These are phyloP conservation scores for Ursus arctos DNA, from an alignment of 2,113 vertebrate species.

Conservation along the genomic window DNA sequence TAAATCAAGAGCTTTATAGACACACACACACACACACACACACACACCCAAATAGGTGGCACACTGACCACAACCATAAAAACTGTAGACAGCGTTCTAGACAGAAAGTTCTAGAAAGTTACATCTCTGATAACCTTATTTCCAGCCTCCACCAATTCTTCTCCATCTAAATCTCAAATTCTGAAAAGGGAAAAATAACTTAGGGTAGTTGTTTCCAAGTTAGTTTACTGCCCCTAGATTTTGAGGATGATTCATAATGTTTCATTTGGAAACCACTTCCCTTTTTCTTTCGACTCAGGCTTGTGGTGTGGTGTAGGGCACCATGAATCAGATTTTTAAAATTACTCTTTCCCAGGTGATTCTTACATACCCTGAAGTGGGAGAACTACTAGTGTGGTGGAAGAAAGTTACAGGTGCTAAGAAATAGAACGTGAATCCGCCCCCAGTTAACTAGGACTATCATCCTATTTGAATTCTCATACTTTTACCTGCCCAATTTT, in stretches of 20 bases:
- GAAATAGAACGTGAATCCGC: not conserved
- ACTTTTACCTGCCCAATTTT: not conserved
- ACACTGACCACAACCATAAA: not conserved
- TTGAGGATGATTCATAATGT: not conserved
- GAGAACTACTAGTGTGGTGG: too few relatives aligned
- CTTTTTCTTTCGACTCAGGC: not conserved
- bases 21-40: not conserved
- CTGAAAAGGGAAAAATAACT: not conserved
- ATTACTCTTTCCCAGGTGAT: not conserved
- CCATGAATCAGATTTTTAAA: not conserved
- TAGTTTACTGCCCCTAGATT: not conserved
- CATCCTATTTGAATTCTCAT: not conserved
- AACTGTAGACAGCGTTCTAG: not conserved
- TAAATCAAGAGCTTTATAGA: slow-evolving; percentile 33
- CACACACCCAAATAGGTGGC: not conserved
- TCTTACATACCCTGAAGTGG: not conserved
- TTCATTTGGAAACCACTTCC: not conserved
- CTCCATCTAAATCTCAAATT: not conserved
- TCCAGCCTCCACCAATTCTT: not conserved
- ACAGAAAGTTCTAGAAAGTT: slow-evolving; percentile 37
- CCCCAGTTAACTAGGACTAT: not conserved
- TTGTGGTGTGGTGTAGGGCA: not conserved
- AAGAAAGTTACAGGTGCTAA: not conserved
- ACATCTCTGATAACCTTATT: not conserved
- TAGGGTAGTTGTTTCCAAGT: not conserved